Evolutionary conservation across 2,888 invertebrate genomes (phyloP).

Genomic region (Ditylenchus weischeri): DNA sequence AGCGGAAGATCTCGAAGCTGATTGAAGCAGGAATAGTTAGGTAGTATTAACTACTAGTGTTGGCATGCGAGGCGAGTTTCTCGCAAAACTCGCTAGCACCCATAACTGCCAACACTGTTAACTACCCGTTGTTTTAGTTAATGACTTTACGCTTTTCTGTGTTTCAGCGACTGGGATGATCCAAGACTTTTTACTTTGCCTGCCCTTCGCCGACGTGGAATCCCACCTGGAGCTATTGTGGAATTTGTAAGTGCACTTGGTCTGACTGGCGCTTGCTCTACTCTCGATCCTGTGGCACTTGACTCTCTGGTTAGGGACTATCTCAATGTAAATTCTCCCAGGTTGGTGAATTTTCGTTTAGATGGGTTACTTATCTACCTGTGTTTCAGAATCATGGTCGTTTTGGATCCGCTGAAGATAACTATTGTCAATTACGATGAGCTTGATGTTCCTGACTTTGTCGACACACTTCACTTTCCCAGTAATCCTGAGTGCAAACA

Average conservation of each 20-base stretch:
- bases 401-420: conserved; percentile 82
- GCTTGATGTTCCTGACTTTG: conserved; percentile 62
- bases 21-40: conserved; percentile 81
- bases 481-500: conserved; percentile 69
- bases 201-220: conserved; percentile 86
- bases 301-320: conserved; percentile 88
- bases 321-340: conserved; percentile 79
- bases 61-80: too few relatives aligned
- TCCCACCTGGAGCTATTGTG: conserved; percentile 87
- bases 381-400: conserved; percentile 76
- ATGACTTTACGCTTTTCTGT: too few relatives aligned
- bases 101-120: background rate
- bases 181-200: conserved; percentile 91
- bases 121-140: too few relatives aligned
- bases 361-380: background rate
- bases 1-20: conserved; percentile 91
- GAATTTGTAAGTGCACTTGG: conserved; percentile 81
- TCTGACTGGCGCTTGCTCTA: conserved; percentile 71
- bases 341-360: conserved; percentile 63
- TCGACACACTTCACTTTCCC: conserved; percentile 82
- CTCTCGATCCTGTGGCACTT: conserved; percentile 83
- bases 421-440: conserved; percentile 74
- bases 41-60: conserved; percentile 58
- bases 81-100: too few relatives aligned
- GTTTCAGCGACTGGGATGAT: conserved; percentile 82